Conservation (phyloP, 2,797 vertebrate species). For the Phyllotis vaccarum region DNA sequence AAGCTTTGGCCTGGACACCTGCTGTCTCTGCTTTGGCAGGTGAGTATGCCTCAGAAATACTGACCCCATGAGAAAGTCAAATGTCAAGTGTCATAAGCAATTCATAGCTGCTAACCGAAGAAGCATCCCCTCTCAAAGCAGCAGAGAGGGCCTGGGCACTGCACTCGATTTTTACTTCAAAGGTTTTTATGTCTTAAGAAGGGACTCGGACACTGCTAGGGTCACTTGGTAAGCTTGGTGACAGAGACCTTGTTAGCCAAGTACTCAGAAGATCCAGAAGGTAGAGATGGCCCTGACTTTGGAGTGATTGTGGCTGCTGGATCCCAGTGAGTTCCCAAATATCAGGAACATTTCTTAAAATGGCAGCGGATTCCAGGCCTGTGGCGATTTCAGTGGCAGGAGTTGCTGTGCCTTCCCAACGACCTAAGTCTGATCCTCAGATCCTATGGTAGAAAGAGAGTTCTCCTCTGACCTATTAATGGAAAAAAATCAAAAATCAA, state of each 20-base stretch:
- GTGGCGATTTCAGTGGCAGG: neutral
- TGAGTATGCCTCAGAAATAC: accelerated
- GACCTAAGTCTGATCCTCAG: neutral
- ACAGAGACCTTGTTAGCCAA: accelerated
- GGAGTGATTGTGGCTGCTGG: neutral
- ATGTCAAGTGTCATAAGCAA: neutral
- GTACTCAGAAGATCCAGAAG: neutral
- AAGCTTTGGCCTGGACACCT: neutral
- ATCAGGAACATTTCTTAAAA: neutral
- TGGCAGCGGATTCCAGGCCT: neutral
- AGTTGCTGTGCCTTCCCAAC: neutral
- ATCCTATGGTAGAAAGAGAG: neutral
- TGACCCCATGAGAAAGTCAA: neutral
- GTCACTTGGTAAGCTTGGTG: neutral
- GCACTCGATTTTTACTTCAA: neutral
- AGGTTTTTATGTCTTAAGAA: neutral
- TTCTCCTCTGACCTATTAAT: neutral
- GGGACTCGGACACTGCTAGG: neutral
- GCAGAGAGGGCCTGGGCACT: neutral
- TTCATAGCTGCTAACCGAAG: neutral
- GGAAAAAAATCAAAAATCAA: neutral
- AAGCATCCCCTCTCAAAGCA: neutral
- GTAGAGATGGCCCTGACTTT: neutral
- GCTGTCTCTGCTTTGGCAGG: accelerated
- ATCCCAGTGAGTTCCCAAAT: neutral